Conservation (phyloP, 2,888 invertebrate species). For the Punctoribates punctum region DNA sequence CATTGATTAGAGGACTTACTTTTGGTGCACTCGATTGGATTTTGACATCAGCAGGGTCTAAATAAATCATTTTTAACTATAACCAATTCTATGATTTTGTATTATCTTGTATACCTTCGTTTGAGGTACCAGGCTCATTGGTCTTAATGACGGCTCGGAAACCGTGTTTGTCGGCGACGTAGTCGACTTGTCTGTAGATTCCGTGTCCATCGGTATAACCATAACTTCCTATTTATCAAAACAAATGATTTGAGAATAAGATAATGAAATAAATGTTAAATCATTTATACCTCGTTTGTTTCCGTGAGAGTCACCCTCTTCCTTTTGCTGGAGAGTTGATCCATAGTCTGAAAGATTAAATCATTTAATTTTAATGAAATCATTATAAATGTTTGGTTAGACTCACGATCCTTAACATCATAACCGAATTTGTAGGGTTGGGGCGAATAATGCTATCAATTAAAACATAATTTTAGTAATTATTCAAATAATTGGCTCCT, state of each 20-base stretch:
- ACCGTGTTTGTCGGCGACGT: slow-evolving; percentile 46
- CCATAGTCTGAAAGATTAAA: slow-evolving; percentile 20
- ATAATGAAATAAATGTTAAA: background rate
- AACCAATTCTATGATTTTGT: background rate
- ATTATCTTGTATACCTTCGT: slow-evolving; percentile 18
- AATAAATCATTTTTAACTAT: background rate
- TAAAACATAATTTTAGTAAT: no score
- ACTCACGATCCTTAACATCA: slow-evolving; percentile 46
- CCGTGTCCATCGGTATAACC: slow-evolving; percentile 47
- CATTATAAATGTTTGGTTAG: background rate
- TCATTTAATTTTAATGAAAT: background rate
- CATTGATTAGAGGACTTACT: background rate
- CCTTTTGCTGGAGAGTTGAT: slow-evolving; percentile 44
- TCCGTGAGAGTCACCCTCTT: slow-evolving; percentile 47
- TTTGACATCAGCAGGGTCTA: slow-evolving; percentile 38
- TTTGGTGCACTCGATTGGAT: slow-evolving; percentile 36
- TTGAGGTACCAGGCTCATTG: slow-evolving; percentile 47
- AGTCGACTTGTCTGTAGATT: slow-evolving; percentile 47
- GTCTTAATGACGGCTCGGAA: slow-evolving; percentile 47
- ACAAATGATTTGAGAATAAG: background rate
- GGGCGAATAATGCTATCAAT: slow-evolving; percentile 41
- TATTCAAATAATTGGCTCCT: no score
- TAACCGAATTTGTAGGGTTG: slow-evolving; percentile 48
- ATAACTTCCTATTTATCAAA: slow-evolving; percentile 43
- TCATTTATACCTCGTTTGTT: slow-evolving; percentile 44